Base-by-base conservation (phyloP, 2,113 vertebrate genomes). In the Rhadina sibilatrix region DNA sequence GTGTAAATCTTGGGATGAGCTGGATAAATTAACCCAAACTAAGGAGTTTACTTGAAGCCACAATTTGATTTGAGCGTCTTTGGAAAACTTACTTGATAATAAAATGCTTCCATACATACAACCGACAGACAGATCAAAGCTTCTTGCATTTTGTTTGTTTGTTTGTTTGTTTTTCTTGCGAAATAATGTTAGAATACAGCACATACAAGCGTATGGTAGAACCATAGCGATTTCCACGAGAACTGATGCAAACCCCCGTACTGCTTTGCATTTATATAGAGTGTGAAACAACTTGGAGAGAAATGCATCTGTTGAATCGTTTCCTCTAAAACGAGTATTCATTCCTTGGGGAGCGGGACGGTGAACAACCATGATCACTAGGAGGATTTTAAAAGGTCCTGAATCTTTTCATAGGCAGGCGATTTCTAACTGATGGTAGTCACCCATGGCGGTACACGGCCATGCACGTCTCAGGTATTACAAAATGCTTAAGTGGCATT, bases 261-360 rank as follows among this genome's bases (percentile, higher is more conserved):
- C 7, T 44, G 10, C 28, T 96, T 92, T 88, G 37, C 49, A 22
- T 92, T 95, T 94, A 79, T 74, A 57, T 54, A 77, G 44, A 6
- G n/a, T 72, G 71, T 77, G 84, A 88, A 92, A 83, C 68, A 50
- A 56, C 64, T 71, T 75, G 69, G 79, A 82, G 72, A 86, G 49
- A 92, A 90, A 90, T 47, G 33, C 15, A 46, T 66, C 38, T 86
- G 49, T 61, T 60, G 75, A 84, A 59, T 78, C 18, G n/a, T 95
- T 96, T 93, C 88, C 79, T 80, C 60, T 59, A 63, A 92, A 79
- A 47, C 9, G 56, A 75, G 28, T 90, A 79, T 74, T 76, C 61
- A 86, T 90, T 86, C 61, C 20, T 38, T 7, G 38, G 81, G 82
- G 75, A 83, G 28, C 16, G 21, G 66, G 49, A 82, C 27, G 44